A percentile compares a stretch with the other conserved stretches of the same genome.
Conservation (phyloP, 2,888 invertebrate genomes). For the Eubasilissa splendida region DNA sequence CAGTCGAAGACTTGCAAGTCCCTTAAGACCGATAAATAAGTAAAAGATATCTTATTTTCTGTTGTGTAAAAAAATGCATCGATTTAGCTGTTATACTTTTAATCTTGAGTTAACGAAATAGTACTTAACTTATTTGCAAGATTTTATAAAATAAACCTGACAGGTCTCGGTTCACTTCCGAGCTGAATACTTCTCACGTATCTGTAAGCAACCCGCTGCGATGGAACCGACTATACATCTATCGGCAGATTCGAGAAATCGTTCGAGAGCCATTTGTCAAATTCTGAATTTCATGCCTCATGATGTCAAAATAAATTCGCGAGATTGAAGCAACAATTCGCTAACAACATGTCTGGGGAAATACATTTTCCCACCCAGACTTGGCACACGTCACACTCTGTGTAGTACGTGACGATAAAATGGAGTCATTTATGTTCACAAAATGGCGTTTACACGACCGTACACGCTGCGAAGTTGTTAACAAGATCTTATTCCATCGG, state of each 20-base stretch:
- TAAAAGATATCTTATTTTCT: too few relatives aligned
- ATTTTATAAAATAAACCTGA: too few relatives aligned
- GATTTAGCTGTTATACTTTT: too few relatives aligned
- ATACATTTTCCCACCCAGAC: background rate
- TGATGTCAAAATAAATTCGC: constrained; percentile 1
- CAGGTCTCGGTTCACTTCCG: too few relatives aligned
- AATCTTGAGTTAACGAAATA: too few relatives aligned
- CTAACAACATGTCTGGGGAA: constrained; percentile 13
- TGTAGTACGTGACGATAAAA: constrained; percentile 24
- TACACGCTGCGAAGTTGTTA: background rate
- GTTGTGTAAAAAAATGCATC: too few relatives aligned
- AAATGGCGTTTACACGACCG: constrained; percentile 18
- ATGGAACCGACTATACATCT: background rate
- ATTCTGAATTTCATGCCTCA: constrained; percentile 14
- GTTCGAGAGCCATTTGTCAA: constrained; percentile 30
- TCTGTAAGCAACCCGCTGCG: too few relatives aligned
- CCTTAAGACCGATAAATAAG: too few relatives aligned
- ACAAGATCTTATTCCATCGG: background rate
- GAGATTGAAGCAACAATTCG: constrained; percentile 30
- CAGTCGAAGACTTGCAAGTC: too few relatives aligned
- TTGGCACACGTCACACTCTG: constrained; percentile 22
- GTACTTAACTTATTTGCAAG: too few relatives aligned
- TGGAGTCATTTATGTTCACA: constrained; percentile 16
- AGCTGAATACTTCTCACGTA: too few relatives aligned
- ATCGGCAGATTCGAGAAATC: constrained; percentile 8